Percentiles rank a stretch among this genome's conserved stretches.
phyloP scores from a whole-genome alignment of 2,797 vertebrate genomes.

The Semaprochilodus insignis region DNA sequence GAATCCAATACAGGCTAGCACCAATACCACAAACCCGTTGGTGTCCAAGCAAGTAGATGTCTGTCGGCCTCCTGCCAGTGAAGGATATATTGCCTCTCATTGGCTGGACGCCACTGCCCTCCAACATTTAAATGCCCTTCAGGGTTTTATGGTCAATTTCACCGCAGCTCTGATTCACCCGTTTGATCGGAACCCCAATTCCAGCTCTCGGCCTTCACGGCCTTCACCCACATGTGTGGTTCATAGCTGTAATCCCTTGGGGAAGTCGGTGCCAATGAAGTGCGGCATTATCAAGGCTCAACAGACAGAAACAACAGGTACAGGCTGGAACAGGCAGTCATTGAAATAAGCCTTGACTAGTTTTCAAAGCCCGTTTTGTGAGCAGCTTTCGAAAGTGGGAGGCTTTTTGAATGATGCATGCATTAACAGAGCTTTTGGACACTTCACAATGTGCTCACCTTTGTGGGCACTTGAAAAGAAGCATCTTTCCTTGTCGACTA shows the following conservation, averaged over 20 bases:
- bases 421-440: background rate
- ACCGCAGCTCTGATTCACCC: background rate
- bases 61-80: background rate
- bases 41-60: background rate
- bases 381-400: background rate
- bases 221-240: background rate
- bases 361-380: background rate
- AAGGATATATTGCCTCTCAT: background rate
- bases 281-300: too few relatives aligned
- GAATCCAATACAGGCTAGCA: background rate
- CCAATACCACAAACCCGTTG: background rate
- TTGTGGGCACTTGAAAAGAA: background rate
- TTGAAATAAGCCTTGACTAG: background rate
- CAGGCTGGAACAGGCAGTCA: background rate
- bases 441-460: background rate
- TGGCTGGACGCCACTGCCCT: background rate
- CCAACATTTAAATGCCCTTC: background rate
- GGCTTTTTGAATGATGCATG: slow-evolving; percentile 11
- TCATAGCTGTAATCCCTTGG: background rate
- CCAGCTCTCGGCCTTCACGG: too few relatives aligned
- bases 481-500: background rate
- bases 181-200: background rate
- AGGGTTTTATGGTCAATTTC: background rate
- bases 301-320: background rate
- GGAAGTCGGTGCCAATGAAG: background rate